These are phyloP conservation scores for Pilophorus perplexus DNA, from an alignment of 2,888 invertebrate genomes.

Conservation along the genomic window DNA sequence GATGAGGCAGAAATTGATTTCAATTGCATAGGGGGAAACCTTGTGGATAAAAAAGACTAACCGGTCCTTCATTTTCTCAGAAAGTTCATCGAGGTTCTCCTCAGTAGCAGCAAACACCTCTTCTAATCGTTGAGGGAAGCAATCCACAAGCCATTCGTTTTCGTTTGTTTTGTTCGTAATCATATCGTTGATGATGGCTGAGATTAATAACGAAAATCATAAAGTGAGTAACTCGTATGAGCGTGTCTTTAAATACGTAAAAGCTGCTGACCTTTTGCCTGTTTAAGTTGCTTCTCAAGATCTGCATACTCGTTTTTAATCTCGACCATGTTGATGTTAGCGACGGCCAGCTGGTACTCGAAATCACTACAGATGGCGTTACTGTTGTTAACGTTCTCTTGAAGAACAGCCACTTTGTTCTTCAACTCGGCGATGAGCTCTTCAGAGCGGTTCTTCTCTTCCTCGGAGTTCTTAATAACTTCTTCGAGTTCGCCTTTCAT, in stretches of 20 bases:
- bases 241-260: no score
- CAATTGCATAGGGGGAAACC: no score
- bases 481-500: constrained; percentile 41
- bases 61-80: constrained; percentile 35
- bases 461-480: constrained; percentile 21
- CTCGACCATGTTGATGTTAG: constrained; percentile 29
- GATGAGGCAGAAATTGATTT: no score
- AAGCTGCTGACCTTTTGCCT: no score
- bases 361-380: constrained; percentile 43
- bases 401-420: constrained; percentile 37
- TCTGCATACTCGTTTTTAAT: constrained; percentile 34
- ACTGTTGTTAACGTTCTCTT: constrained; percentile 44
- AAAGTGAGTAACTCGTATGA: no score
- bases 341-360: constrained; percentile 41
- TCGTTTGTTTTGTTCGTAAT: not conserved
- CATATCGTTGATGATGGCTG: not conserved
- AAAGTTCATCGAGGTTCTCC: constrained; percentile 33
- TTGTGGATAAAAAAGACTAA: no score
- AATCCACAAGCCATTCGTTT: not conserved
- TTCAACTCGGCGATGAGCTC: constrained; percentile 41
- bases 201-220: no score
- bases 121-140: constrained; percentile 30
- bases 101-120: constrained; percentile 40
- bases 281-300: constrained; percentile 38
- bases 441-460: constrained; percentile 37